These are phyloP conservation scores for Tretioscincus oriximinensis DNA, from an alignment of 2,113 vertebrate genomes.

Conservation along the genomic window DNA sequence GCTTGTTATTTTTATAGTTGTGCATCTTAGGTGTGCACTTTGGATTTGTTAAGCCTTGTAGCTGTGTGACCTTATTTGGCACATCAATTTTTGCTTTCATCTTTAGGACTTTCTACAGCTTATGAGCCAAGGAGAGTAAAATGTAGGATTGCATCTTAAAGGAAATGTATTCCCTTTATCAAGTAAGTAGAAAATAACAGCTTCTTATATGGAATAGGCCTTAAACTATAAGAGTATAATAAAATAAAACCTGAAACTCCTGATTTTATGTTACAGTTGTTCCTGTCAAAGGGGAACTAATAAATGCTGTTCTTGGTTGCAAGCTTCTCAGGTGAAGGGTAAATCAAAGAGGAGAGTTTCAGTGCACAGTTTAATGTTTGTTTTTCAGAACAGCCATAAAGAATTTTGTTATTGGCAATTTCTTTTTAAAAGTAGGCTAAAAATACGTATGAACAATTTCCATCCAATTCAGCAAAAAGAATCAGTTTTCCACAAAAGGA, in stretches of 20 bases:
- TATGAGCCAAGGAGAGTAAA: slow-evolving; percentile 60
- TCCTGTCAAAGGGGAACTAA: slow-evolving; percentile 51
- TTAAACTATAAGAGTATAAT: slow-evolving; percentile 49
- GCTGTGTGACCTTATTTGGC: slow-evolving; percentile 46
- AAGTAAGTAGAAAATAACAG: slow-evolving; percentile 50
- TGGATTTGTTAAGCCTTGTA: slow-evolving; percentile 31
- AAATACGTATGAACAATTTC: slow-evolving; percentile 19
- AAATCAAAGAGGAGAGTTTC: slow-evolving; percentile 39
- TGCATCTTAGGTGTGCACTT: slow-evolving; percentile 19
- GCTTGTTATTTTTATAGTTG: neutral
- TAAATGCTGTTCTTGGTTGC: slow-evolving; percentile 42
- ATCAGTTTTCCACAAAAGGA: neutral
- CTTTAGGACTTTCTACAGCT: slow-evolving; percentile 45
- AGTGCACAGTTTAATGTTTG: slow-evolving; percentile 3
- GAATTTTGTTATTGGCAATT: neutral
- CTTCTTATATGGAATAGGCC: slow-evolving; percentile 43
- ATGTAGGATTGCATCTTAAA: slow-evolving; percentile 50
- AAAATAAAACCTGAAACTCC: slow-evolving; percentile 56
- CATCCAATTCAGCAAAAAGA: neutral
- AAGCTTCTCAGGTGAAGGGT: slow-evolving; percentile 35
- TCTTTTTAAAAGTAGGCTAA: slow-evolving; percentile 31
- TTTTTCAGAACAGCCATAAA: slow-evolving; percentile 6
- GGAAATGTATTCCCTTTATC: slow-evolving; percentile 56
- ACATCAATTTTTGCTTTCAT: slow-evolving; percentile 54
- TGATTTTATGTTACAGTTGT: slow-evolving; percentile 53